Conservation (phyloP, 2,113 vertebrate genomes). For the Paramormyrops kingsleyae region DNA sequence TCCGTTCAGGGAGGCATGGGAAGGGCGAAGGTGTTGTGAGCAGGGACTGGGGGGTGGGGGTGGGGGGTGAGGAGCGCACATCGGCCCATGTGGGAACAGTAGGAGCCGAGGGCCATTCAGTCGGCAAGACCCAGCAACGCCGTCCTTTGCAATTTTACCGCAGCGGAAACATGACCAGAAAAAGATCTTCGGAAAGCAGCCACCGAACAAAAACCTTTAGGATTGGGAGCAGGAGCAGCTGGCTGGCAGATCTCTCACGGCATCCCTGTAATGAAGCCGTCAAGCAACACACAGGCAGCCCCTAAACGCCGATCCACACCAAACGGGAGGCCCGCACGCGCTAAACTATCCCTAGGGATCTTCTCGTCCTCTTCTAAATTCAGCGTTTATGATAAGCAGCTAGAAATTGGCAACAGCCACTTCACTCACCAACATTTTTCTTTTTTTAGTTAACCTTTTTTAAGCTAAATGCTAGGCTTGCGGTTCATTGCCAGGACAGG, state of each 20-base stretch:
- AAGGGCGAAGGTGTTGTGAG: background rate
- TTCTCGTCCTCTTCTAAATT: background rate
- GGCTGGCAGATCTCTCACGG: background rate
- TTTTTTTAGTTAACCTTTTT: background rate
- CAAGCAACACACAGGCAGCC: background rate
- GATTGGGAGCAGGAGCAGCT: background rate
- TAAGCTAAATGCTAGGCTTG: background rate
- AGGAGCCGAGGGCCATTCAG: background rate
- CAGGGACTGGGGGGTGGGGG: too few species aligned
- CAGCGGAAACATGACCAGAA: background rate
- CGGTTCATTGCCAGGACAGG: background rate
- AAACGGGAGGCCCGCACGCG: background rate
- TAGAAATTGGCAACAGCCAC: background rate
- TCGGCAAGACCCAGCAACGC: background rate
- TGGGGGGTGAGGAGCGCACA: background rate
- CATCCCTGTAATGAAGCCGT: slow-evolving; percentile 4
- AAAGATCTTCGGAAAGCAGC: background rate
- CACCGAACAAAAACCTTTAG: background rate
- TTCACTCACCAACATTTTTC: background rate
- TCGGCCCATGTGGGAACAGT: background rate
- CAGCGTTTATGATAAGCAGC: background rate
- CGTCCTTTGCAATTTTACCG: slow-evolving; percentile 9
- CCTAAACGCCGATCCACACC: background rate
- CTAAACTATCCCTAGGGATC: background rate
- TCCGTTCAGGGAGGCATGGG: background rate